These are phyloP conservation scores for Camponotus vicinus DNA, from an alignment of 1,140 invertebrate genomes.

Conservation along the genomic window DNA sequence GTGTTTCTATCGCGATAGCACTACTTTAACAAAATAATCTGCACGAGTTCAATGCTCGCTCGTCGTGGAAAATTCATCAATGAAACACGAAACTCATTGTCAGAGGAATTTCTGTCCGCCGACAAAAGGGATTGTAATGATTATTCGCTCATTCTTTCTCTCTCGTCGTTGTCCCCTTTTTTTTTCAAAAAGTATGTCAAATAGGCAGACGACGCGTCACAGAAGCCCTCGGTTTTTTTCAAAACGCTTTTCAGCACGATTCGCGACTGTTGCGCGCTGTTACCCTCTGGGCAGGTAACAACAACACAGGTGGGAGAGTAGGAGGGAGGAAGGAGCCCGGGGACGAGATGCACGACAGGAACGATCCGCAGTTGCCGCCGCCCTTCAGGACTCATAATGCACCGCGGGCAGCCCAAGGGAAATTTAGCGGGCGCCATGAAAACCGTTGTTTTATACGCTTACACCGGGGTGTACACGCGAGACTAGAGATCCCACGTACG, in stretches of 20 bases:
- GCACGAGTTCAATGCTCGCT: not conserved
- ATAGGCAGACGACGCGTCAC: constrained; percentile 42
- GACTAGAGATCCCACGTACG: constrained; percentile 61
- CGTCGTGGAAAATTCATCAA: constrained; percentile 40
- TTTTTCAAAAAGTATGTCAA: constrained; percentile 47
- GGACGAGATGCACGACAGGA: constrained; percentile 36
- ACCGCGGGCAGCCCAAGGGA: constrained; percentile 75
- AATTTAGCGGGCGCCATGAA: constrained; percentile 78
- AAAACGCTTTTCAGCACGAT: constrained; percentile 68
- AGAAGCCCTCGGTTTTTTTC: constrained; percentile 59
- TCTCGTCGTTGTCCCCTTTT: not conserved
- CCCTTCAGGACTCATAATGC: constrained; percentile 77
- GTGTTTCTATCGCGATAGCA: constrained; percentile 2
- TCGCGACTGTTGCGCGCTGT: constrained; percentile 38
- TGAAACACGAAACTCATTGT: constrained; percentile 33
- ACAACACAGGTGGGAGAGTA: too few relatives aligned
- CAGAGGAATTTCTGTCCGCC: constrained; percentile 21
- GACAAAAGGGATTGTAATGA: constrained; percentile 9
- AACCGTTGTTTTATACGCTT: constrained; percentile 77
- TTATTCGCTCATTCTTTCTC: not conserved
- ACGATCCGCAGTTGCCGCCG: constrained; percentile 48
- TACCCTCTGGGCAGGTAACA: constrained; percentile 7
- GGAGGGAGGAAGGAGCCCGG: constrained; percentile 34
- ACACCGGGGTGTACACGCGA: constrained; percentile 67
- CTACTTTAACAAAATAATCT: constrained; percentile 24